Evolutionary conservation across 2,797 vertebrate species (phyloP), one percentile per base, ranked within the genome.

Genomic region (Pelodytes ibericus): DNA sequence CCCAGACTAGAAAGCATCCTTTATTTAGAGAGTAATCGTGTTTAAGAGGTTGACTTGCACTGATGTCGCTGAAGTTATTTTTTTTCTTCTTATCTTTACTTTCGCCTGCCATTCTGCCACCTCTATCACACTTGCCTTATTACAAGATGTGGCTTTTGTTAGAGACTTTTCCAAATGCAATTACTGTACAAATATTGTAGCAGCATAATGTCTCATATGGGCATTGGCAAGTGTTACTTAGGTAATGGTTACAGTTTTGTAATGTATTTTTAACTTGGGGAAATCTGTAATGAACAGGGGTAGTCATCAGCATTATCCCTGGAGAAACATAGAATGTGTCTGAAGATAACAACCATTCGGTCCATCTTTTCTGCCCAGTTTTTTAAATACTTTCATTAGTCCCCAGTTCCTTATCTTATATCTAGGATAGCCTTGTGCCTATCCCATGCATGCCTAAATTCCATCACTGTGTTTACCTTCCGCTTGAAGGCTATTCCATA

Each of bases 21-120:
- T 72, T 77, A 77, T 61, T 49, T 77, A 72, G 72, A 71, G 27
- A 71, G 68, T 71, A 71, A 77, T 77, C 75, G 66, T 24, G 2
- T 71, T 72, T 65, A 71, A 77, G 68, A 65, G 51, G 68, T 26
- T 61, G 58, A 57, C 36, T 59, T 49, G 29, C 61, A 64, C 20
- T 33, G 51, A 77, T 77, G 68, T 20, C 24, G 25, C 36, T 72
- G 44, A 65, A 33, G 36, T 47, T 22, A 7, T 65, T 71, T 77
- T 44, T 44, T 16, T n/a, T n/a, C 30, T 3, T 68, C 65, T 75
- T 47, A 57, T 71, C 58, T 30, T 30, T 1, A n/a, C 65, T 69
- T 76, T 69, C 56, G 41, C 47, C 20, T 44, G 29, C 60, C 67
- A 63, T 29, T 16, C 15, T 51, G 65, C 65, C 58, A 62, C 62